Conservation (phyloP, 2,113 vertebrate species). For the Poicephalus gulielmi region DNA sequence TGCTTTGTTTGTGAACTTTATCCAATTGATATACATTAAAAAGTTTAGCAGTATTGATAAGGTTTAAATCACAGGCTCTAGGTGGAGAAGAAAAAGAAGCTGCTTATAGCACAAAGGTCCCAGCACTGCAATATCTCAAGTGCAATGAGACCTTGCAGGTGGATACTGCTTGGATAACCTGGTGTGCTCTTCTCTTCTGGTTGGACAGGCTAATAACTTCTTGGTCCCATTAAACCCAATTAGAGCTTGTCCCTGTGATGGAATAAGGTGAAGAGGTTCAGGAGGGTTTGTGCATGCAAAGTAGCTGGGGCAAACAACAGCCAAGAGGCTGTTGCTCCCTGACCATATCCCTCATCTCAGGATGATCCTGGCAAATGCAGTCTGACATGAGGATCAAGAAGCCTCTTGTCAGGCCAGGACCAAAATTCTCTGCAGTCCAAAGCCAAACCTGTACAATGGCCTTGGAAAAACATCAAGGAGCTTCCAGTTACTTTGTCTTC, state of each 20-base stretch:
- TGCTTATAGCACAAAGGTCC: background rate
- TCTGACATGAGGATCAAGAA: background rate
- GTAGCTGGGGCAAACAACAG: background rate
- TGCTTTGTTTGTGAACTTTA: constrained; percentile 6
- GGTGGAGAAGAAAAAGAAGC: background rate
- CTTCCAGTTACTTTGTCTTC: background rate
- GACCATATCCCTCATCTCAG: background rate
- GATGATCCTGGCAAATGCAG: background rate
- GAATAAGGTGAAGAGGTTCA: background rate
- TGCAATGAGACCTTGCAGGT: background rate
- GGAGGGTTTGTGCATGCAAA: background rate
- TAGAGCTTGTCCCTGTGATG: background rate
- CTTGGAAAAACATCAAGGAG: background rate
- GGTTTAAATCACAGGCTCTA: background rate
- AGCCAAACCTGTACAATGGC: rapidly evolving
- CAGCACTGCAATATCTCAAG: background rate
- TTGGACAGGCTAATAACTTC: background rate
- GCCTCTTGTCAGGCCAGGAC: background rate
- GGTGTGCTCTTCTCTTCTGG: background rate
- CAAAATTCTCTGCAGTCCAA: background rate
- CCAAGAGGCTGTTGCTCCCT: background rate
- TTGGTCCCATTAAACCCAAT: background rate
- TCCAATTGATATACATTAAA: constrained; percentile 19
- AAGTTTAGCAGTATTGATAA: constrained; percentile 16
- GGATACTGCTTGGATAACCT: background rate